phyloP scores from a whole-genome alignment of 1,140 invertebrate genomes.

The Temnothorax nylanderi region DNA sequence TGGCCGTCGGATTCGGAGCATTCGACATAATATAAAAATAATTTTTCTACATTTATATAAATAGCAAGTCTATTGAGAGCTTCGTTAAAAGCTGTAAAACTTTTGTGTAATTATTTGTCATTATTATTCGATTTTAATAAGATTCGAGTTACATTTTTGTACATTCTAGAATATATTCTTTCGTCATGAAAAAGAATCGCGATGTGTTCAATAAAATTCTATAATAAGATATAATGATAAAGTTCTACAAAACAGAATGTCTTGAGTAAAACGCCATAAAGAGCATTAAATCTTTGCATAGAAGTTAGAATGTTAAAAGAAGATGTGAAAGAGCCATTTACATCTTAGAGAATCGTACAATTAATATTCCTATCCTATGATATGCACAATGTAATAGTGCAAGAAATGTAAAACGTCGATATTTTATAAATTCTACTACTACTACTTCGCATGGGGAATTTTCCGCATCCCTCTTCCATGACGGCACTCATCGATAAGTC shows the following conservation, averaged over 20 bases:
- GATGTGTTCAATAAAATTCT: background rate
- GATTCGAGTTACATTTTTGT: background rate
- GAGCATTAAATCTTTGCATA: background rate
- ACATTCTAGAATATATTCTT: background rate
- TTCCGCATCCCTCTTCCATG: slow-evolving; percentile 10
- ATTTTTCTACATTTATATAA: background rate
- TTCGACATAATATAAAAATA: background rate
- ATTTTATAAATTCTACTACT: slow-evolving; percentile 12
- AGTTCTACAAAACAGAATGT: background rate
- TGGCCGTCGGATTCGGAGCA: background rate
- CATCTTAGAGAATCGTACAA: background rate
- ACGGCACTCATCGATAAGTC: slow-evolving; percentile 28
- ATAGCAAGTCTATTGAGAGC: background rate
- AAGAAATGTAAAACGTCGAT: background rate
- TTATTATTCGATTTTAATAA: background rate
- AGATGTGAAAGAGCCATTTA: slow-evolving; percentile 9
- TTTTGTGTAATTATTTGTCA: background rate
- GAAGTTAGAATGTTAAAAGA: background rate
- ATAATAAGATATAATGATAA: background rate
- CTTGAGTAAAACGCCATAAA: background rate
- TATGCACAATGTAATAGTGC: background rate
- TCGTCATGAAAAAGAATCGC: background rate
- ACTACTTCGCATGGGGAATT: background rate
- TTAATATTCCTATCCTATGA: background rate
- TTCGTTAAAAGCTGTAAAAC: background rate